These are phyloP conservation scores for Phasianus colchicus DNA, from an alignment of 2,113 vertebrate species.

Conservation along the genomic window DNA sequence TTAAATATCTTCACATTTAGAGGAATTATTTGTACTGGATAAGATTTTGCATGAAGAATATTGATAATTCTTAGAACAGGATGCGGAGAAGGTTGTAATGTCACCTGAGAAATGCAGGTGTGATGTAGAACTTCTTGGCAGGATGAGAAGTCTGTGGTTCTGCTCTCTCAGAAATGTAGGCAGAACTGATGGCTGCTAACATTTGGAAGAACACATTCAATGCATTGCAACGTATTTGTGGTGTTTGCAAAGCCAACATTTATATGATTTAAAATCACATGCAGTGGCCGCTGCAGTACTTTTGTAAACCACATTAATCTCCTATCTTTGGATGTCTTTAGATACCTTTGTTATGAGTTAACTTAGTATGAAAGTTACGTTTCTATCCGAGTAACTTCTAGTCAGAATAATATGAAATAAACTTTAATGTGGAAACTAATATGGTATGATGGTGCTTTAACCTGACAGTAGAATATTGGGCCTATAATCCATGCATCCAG, in stretches of 20 bases:
- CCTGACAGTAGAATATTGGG: background rate
- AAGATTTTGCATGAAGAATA: background rate
- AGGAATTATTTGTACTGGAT: background rate
- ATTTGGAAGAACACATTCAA: background rate
- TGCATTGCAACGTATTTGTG: background rate
- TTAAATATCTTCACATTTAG: background rate
- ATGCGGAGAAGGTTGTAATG: background rate
- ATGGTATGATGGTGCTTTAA: background rate
- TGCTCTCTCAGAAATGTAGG: background rate
- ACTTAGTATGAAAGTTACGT: background rate
- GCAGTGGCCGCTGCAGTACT: background rate
- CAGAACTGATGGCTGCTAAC: background rate
- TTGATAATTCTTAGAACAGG: background rate
- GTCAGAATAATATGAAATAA: background rate
- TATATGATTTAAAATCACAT: background rate
- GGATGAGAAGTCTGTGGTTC: background rate
- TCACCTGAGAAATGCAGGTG: rapidly evolving
- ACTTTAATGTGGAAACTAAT: background rate
- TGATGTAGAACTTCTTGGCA: background rate
- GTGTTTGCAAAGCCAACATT: background rate
- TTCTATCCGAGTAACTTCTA: background rate
- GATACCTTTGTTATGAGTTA: background rate
- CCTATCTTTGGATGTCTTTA: background rate
- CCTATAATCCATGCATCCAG: background rate
- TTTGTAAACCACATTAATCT: background rate